Evolutionary conservation across 1,140 invertebrate species (phyloP).

Genomic region (Steinernema khuongi): DNA sequence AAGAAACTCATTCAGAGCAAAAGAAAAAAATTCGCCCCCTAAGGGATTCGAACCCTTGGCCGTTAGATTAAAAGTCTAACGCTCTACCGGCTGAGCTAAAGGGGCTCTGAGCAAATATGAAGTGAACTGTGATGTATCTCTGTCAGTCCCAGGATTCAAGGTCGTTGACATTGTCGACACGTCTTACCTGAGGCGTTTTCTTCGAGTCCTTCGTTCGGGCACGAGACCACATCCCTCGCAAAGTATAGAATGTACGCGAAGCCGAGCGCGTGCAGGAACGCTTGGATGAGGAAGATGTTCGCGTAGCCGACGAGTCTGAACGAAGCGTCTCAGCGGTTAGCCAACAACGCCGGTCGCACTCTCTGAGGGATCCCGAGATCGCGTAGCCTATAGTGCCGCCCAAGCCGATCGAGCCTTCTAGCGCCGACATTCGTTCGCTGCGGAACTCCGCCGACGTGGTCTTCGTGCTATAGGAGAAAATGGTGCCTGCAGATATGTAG

Average conservation of each 20-base stretch:
- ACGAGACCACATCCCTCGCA: slow-evolving; percentile 15
- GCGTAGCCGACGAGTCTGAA: slow-evolving; percentile 34
- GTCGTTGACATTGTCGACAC: not conserved
- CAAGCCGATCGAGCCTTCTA: slow-evolving; percentile 35
- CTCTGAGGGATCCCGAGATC: slow-evolving; percentile 31
- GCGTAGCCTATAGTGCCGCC: slow-evolving; percentile 36
- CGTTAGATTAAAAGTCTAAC: no score
- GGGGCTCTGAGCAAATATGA: no score
- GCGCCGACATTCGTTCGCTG: slow-evolving; percentile 31
- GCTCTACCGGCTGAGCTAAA: no score
- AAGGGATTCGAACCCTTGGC: no score
- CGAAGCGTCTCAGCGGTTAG: not conserved
- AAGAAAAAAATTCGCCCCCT: no score
- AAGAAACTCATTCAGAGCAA: no score
- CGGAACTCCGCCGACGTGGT: slow-evolving; percentile 22
- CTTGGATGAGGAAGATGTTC: slow-evolving; percentile 24
- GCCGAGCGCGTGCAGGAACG: slow-evolving; percentile 23
- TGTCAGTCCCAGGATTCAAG: not conserved
- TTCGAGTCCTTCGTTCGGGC: not conserved
- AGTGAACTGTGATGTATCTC: no score
- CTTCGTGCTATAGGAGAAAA: slow-evolving; percentile 30
- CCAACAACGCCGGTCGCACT: slow-evolving; percentile 11
- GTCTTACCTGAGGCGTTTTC: not conserved
- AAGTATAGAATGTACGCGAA: slow-evolving; percentile 23
- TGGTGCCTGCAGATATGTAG: slow-evolving; percentile 27